Base-by-base conservation (phyloP, 2,888 invertebrate genomes). In the Phengaris arion region DNA sequence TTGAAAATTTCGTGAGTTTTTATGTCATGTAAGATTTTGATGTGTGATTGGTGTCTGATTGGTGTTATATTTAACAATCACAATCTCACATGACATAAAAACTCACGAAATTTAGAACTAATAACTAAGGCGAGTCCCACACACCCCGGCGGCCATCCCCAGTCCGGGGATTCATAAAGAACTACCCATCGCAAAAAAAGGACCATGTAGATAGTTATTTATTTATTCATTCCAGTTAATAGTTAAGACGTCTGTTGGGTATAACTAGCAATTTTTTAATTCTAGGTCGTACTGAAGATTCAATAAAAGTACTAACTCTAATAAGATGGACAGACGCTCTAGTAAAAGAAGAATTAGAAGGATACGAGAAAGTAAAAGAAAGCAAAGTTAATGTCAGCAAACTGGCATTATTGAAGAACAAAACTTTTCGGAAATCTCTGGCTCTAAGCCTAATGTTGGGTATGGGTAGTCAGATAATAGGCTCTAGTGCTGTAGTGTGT, bases 281-380 rank as follows among this genome's bases (percentile, higher is more conserved):
- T 74, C 13, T n/a, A 75, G 74, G 74, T 55, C 74, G 68, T 6
- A 2, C 46, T 52, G 68, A 75, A 54, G 74, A 75, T n/a, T 22
- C 74, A 8, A 55, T 54, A 15, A 52, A 69, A 75, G 45, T 52
- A 3, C 15, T 75, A n/a, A 68, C 45, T n/a, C 10, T 15, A 12
- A 70, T 70, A 51, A 70, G 70, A 52, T 22, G 70, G 15, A 22
- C 52, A 8, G 70, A 70, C 6, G 51, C 12, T 2, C 48, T 77
- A 10, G 88, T 87, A 0, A 79, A 81, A 3, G 87, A 87, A 72
- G 88, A 88, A 76, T 74, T 89, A 0, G 86, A 86, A 77, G 84
- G 84, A 75, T 89, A 86, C 76, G 81, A 84, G 7, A 45, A 48
- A 6, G 75, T n/a, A n/a, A n/a, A n/a, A n/a, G n/a, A 78, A 6